Percentiles rank a stretch among this genome's conserved stretches.
Conservation (phyloP, 2,797 vertebrate species). For the Sebastes trivittatus region DNA sequence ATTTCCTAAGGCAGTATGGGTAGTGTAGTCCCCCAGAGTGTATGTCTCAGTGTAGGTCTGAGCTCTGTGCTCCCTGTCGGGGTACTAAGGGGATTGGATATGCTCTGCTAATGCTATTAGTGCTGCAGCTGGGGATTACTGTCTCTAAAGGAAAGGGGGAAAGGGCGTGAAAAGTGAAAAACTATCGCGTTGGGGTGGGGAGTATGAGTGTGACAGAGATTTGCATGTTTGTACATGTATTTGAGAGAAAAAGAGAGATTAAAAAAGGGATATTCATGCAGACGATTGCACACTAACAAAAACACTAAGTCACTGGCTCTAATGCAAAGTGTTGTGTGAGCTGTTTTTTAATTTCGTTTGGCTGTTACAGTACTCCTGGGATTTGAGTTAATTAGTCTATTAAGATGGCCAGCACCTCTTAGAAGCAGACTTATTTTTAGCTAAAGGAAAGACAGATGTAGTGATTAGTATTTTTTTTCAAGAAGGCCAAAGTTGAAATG, state of each 20-base stretch:
- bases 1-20: constrained; percentile 58
- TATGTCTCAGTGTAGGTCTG: constrained; percentile 61
- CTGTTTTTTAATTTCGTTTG: constrained; percentile 63
- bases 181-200: constrained; percentile 29
- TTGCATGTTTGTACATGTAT: constrained; percentile 52
- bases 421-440: constrained; percentile 63
- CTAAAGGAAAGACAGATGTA: constrained; percentile 39
- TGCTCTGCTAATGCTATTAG: constrained; percentile 80
- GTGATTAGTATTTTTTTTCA: constrained; percentile 15
- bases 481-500: constrained; percentile 24
- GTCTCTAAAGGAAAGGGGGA: constrained; percentile 68
- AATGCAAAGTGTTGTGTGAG: constrained; percentile 51
- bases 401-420: constrained; percentile 54
- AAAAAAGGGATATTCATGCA: constrained; percentile 29
- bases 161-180: constrained; percentile 68
- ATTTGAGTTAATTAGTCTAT: constrained; percentile 73
- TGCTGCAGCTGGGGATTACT: constrained; percentile 73
- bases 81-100: constrained; percentile 77
- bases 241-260: constrained; percentile 25
- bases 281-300: constrained; percentile 30
- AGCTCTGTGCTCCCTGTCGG: constrained; percentile 47
- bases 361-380: constrained; percentile 54
- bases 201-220: constrained; percentile 47
- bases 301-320: constrained; percentile 30
- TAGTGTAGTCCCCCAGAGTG: constrained; percentile 61